Base-by-base conservation (phyloP, 2,888 invertebrate genomes). In the Philonicus albiceps region DNA sequence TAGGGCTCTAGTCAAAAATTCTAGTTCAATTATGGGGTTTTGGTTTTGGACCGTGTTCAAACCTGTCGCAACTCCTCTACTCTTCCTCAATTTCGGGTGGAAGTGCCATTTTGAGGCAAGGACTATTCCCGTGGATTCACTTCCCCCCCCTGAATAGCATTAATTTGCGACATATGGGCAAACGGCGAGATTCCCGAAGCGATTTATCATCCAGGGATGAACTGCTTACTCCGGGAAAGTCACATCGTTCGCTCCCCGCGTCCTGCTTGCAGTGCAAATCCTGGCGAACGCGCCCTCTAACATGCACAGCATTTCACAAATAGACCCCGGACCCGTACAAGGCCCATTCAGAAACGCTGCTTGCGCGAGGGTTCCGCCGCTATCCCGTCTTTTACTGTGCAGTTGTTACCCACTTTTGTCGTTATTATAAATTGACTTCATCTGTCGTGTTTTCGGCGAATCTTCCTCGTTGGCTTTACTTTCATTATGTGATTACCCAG, bases 121-220 rank as follows among this genome's bases (percentile, higher is more conserved):
- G 16, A 19, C n/a, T 72, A 73, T n/a, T 27, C 30, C 30, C 73
- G 40, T 3, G 19, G 37, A 43, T 27, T 16, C n/a, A 43, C 43
- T 40, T 16, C 5, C 22, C 84, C n/a, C 73, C 16, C 72, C n/a
- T n/a, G 13, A 49, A n/a, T 31, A 22, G 34, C 84, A 84, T 72
- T 73, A 72, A 84, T 84, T 84, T 84, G 84, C 84, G 84, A 72
- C 84, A 84, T 84, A 84, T 84, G 84, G 84, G 27, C 84, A 49
- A 84, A 84, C 43, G 84, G 40, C 8, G 73, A 40, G 73, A 73
- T 83, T 73, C 64, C 49, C 40, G 73, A 27, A 27, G 73, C 84
- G 43, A 84, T 84, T 84, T 84, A 73, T 84, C 84, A 84, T 81
- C 55, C 84, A 27, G 84, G 84, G 84, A 84, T 73, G 43, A 84